These are phyloP conservation scores for Cepaea nemoralis DNA, from an alignment of 1,140 invertebrate species.

Conservation along the genomic window DNA sequence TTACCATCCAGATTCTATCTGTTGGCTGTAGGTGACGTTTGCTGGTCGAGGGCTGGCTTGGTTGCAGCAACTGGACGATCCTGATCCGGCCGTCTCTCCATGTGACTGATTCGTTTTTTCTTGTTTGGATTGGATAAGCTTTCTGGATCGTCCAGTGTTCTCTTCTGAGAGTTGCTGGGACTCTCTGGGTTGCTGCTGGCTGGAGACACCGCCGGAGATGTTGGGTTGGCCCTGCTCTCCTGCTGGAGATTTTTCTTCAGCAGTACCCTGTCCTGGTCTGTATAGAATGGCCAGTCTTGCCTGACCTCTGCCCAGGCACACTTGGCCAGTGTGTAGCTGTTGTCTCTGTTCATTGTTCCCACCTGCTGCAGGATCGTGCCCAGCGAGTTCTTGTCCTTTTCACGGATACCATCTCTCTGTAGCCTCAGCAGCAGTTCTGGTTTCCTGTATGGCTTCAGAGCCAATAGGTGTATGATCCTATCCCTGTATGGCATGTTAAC, in stretches of 20 bases:
- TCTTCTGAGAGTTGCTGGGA: conserved; percentile 49
- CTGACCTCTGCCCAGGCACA: conserved; percentile 92
- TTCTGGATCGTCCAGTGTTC: no score
- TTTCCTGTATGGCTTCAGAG: conserved; percentile 91
- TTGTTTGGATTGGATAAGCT: no score
- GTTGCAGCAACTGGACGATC: no score
- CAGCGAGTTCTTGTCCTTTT: conserved; percentile 83
- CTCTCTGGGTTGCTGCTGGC: conserved; percentile 48
- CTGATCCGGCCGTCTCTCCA: no score
- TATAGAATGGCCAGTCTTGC: conserved; percentile 93
- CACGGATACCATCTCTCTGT: conserved; percentile 86
- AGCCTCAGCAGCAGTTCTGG: conserved; percentile 87
- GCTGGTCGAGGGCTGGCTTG: no score
- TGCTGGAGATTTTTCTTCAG: conserved; percentile 77
- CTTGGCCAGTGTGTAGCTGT: conserved; percentile 87
- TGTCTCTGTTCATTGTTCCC: conserved; percentile 82
- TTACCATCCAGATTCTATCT: no score
- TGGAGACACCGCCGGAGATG: conserved; percentile 52
- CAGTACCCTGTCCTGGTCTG: conserved; percentile 87
- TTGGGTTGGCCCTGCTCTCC: conserved; percentile 35
- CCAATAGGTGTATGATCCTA: conserved; percentile 91
- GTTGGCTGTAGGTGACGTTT: no score
- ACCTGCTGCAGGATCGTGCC: conserved; percentile 84
- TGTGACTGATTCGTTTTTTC: no score
- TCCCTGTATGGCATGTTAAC: no score